A percentile compares a stretch with the other conserved stretches of the same genome.
Evolutionary conservation across 2,797 vertebrate genomes (phyloP).

Genomic region (Glyptemys insculpta): DNA sequence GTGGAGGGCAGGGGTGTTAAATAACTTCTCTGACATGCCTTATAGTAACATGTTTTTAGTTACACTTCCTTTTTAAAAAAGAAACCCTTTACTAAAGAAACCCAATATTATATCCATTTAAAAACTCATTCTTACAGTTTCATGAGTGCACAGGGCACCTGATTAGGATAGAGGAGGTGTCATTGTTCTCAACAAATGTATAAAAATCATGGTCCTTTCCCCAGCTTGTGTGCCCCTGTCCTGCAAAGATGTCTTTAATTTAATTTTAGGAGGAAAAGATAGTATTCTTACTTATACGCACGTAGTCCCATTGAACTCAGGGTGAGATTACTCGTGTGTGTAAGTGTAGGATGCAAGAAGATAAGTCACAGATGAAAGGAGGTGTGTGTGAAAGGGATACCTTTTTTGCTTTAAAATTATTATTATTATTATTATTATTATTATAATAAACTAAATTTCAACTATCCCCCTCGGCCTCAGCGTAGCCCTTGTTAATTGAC

Average conservation of each 20-base stretch:
- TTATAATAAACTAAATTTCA: neutral
- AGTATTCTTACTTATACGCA: neutral
- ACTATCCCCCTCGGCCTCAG: neutral
- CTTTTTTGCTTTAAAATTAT: rapidly evolving
- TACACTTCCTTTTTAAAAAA: neutral
- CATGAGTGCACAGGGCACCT: neutral
- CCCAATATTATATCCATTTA: neutral
- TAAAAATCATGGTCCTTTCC: neutral
- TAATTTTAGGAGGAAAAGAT: neutral
- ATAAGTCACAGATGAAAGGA: rapidly evolving
- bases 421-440: neutral
- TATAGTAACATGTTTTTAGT: too few species aligned
- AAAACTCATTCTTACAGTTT: neutral
- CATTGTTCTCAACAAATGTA: rapidly evolving
- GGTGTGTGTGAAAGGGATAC: neutral
- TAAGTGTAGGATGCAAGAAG: rapidly evolving
- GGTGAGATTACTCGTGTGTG: neutral
- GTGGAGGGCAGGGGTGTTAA: neutral
- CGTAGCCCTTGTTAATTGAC: rapidly evolving
- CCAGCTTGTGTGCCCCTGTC: neutral
- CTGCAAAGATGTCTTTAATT: neutral
- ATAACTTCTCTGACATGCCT: neutral
- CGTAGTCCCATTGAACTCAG: neutral
- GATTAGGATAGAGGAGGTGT: neutral
- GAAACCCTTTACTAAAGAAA: neutral